These are phyloP conservation scores for Villa cingulata DNA, from an alignment of 2,888 invertebrate species.

Conservation along the genomic window DNA sequence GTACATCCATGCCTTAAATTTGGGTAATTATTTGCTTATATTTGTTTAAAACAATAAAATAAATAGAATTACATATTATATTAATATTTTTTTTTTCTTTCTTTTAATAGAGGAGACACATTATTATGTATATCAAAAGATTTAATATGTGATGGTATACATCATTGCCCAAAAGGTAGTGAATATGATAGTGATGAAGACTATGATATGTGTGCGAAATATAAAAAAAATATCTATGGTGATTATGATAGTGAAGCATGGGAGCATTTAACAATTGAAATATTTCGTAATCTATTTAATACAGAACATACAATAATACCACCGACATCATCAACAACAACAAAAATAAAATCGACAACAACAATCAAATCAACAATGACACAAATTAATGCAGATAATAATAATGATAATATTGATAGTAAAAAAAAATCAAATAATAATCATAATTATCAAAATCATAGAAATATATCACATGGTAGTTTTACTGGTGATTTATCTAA, in stretches of 20 bases:
- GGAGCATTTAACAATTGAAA: conserved; percentile 32
- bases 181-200: conserved; percentile 42
- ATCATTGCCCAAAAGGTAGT: conserved; percentile 51
- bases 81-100: background rate
- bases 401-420: conserved; percentile 3
- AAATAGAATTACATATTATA: too few species aligned
- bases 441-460: background rate
- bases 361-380: too few species aligned
- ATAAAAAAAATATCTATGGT: conserved; percentile 22
- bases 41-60: background rate
- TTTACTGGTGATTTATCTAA: conserved; percentile 47
- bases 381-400: conserved; percentile 8
- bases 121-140: conserved; percentile 49
- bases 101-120: conserved; percentile 24
- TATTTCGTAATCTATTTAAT: conserved; percentile 31
- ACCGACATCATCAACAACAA: conserved; percentile 5
- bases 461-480: conserved; percentile 3
- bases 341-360: background rate
- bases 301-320: conserved; percentile 24
- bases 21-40: conserved; percentile 24
- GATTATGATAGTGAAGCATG: conserved; percentile 28
- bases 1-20: conserved; percentile 33
- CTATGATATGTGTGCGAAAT: conserved; percentile 29
- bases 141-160: conserved; percentile 51
- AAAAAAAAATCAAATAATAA: background rate